phyloP scores from a whole-genome alignment of 2,113 vertebrate species.

The Nanorana parkeri region DNA sequence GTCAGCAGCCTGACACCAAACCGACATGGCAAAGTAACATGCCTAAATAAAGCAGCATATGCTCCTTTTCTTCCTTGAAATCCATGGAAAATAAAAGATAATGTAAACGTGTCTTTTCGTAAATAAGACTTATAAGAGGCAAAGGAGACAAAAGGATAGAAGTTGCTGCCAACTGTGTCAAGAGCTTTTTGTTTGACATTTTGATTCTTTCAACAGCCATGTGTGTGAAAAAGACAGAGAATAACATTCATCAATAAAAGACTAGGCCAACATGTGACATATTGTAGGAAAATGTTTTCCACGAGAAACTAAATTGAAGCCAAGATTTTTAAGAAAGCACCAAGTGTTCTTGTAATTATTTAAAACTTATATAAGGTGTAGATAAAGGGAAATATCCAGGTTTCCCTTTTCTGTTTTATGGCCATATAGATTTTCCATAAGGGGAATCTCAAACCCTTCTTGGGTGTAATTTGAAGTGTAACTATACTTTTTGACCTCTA shows the following conservation, averaged over 20 bases:
- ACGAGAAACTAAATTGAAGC: background rate
- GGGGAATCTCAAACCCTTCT: no score
- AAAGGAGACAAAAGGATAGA: conserved; percentile 55
- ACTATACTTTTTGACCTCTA: no score
- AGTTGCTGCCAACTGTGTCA: conserved; percentile 28
- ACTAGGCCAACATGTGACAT: background rate
- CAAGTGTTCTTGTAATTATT: no score
- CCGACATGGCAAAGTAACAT: conserved; percentile 73
- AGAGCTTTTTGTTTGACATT: conserved; percentile 41
- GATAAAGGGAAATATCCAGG: no score
- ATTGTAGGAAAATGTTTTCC: background rate
- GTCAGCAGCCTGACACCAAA: conserved; percentile 68
- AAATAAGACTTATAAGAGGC: conserved; percentile 68
- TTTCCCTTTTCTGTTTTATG: no score
- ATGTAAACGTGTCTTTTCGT: conserved; percentile 64
- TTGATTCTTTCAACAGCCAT: conserved; percentile 18
- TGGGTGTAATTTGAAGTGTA: no score
- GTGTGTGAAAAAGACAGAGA: conserved; percentile 15
- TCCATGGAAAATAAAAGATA: conserved; percentile 49
- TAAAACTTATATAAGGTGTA: no score
- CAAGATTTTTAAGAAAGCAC: background rate
- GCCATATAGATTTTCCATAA: no score
- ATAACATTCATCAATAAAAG: conserved; percentile 37
- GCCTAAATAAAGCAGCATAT: conserved; percentile 72
- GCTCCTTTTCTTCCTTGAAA: conserved; percentile 69